These are phyloP conservation scores for Bettongia penicillata DNA, from an alignment of 2,113 vertebrate genomes.

Conservation along the genomic window DNA sequence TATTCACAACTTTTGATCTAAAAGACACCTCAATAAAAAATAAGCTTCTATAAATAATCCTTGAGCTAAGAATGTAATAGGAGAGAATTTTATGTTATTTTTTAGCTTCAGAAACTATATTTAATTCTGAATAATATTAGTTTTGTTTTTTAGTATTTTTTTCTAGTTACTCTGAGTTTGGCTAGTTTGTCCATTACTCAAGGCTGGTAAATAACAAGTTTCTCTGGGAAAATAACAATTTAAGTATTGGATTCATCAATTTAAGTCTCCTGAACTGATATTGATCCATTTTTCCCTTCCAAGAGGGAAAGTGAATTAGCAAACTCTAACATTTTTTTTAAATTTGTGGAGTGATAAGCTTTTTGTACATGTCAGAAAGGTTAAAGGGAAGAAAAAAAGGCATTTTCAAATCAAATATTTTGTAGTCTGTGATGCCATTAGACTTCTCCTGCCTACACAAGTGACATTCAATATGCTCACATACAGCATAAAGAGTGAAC, in stretches of 20 bases:
- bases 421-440: conserved; percentile 22
- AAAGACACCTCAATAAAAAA: not conserved
- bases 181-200: not conserved
- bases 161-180: not conserved
- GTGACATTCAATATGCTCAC: conserved; percentile 21
- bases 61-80: not conserved
- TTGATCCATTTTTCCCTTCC: not conserved
- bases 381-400: conserved; percentile 48
- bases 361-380: conserved; percentile 50
- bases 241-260: not conserved
- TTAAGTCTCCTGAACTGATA: not conserved
- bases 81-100: not conserved
- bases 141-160: not conserved
- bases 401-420: conserved; percentile 68
- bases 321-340: conserved; percentile 53
- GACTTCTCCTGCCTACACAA: conserved; percentile 25
- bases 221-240: not conserved
- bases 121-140: not conserved
- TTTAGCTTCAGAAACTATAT: not conserved
- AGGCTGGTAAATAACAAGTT: not conserved
- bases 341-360: conserved; percentile 55
- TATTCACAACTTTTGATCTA: not conserved
- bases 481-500: not conserved
- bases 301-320: not conserved
- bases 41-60: not conserved